Evolutionary conservation across 2,888 invertebrate genomes (phyloP), one percentile per base, ranked within the genome.

Genomic region (Drosophila mulleri): DNA sequence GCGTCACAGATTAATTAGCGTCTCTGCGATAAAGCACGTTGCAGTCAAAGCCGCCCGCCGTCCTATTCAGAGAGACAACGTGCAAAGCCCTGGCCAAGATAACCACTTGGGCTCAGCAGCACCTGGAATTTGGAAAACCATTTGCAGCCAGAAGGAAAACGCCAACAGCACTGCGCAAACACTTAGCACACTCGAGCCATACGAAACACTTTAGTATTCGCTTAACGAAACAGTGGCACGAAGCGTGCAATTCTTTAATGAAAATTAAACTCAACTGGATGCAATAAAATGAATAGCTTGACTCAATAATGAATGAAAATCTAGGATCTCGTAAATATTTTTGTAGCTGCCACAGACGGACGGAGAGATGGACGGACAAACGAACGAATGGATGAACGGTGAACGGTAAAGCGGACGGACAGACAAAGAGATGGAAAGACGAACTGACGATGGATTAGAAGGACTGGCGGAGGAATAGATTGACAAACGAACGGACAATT

Each of bases 1-100:
- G 82, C 88, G 73, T 72, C 84, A 72, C 67, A 88, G 89, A 85
- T 85, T 85, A 85, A 88, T 88, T 88, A 85, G 72, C 85, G 77
- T 83, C 75, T 79, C 66, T 63, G 79, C 73, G 85, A 85, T 85
- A 85, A 86, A 70, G 84, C 85, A 85, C 85, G 85, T 88, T 72
- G 78, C 75, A 78, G 45, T 42, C 63, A 42, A 53, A 52, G 23
- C 58, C 41, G 59, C 14, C 50, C 44, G 23, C 39, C 52, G 50
- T 41, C 39, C 41, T 57, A 67, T 50, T 35, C 58, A 59, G 37
- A 48, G 41, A 23, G 16, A 18, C 52, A 32, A 57, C 18, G 16
- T 47, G 29, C 41, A 16, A 11, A 39, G 39, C 32, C 67, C 60
- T 56, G 41, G 66, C 39, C 75, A 41, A 32, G 57, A 54, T 67